Base-by-base conservation (phyloP, 2,797 vertebrate species). In the Kryptopterus vitreolus region DNA sequence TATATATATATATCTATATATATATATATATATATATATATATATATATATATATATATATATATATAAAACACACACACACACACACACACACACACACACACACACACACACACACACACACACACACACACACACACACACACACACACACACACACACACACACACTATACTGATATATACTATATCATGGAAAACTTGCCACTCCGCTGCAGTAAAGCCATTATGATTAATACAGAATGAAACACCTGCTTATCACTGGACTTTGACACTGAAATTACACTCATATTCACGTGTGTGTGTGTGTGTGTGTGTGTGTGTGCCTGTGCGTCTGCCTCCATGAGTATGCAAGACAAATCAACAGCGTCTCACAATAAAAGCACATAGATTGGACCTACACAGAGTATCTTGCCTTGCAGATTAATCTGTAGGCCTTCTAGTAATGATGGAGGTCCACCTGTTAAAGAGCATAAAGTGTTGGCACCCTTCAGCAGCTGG, bases 271-370 rank as follows among this genome's bases (percentile, higher is more conserved):
- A 52, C 43, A 24, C 13, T 3, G 7, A 13, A 38, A 57, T 57
- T 29, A n/a, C 2, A 53, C 50, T 29, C 12, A 2, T 55, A 5
- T 55, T 1, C 12, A 15, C 55, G 74, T 69, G 22, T 50, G 38
- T 69, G 71, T 58, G 35, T 81, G 35, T 69, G 63, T 76, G 59
- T 22, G 16, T 53, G 16, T 53, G 52, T 53, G 52, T 18, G 52
- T 22, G 52, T 53, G 55, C 24, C 22, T 57, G 55, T 57, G 55
- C 12, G n/a, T 31, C 24, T 31, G 26, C 31, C 26, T 61, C 26
- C 15, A 31, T 61, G 15, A 26, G 53, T 15, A 57, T 57, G 55
- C 10, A 10, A 57, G 22, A 26, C 24, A 59, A 59, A 26, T 29
- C n/a, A 0, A 18, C 59, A 20, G 33, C 20, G 31, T 65, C 62